Conservation (phyloP, 2,113 vertebrate species). For the Sardina pilchardus region DNA sequence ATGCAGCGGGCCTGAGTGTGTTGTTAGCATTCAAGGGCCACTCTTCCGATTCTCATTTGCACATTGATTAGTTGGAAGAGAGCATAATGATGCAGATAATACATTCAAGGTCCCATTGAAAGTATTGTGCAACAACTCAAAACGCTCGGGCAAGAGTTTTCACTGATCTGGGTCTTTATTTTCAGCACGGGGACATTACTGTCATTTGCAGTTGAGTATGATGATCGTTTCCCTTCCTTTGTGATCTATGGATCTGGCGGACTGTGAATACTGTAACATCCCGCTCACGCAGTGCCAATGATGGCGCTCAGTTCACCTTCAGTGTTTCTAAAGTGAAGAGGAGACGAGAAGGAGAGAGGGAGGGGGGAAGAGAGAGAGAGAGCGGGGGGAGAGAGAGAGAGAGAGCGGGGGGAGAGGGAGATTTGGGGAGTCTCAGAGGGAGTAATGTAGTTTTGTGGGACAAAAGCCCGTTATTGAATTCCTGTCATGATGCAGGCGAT, state of each 20-base stretch:
- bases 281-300: conserved; percentile 48
- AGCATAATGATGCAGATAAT: neutral
- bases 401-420: neutral
- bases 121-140: neutral
- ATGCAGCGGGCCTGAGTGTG: neutral
- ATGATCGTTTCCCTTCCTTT: neutral
- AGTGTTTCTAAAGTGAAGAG: neutral
- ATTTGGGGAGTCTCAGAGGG: conserved; percentile 52
- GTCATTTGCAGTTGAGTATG: neutral
- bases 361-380: conserved; percentile 25
- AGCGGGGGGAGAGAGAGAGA: conserved; percentile 36
- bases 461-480: conserved; percentile 66
- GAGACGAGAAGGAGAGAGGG: neutral
- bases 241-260: neutral
- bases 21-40: neutral
- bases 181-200: neutral
- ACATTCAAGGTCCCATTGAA: neutral
- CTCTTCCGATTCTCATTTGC: neutral
- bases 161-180: neutral
- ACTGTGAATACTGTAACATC: neutral
- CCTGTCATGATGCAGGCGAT: conserved; percentile 64
- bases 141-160: neutral
- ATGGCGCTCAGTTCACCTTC: conserved; percentile 68
- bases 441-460: conserved; percentile 61
- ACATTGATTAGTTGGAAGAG: neutral